Evolutionary conservation across 2,113 vertebrate genomes (phyloP).

Genomic region (Leptosomus discolor): DNA sequence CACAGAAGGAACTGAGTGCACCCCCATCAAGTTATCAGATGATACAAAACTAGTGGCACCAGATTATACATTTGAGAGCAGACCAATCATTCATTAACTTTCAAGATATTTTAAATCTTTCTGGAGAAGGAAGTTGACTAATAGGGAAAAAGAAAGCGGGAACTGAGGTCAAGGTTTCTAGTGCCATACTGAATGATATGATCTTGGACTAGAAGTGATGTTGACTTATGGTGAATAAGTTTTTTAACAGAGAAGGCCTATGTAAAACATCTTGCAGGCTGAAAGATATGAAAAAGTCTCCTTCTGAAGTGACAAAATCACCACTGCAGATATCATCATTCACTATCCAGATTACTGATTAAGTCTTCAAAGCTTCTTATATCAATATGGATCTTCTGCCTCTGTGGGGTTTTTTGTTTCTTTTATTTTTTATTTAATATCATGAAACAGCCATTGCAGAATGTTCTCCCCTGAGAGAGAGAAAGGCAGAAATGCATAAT

Average conservation of each 20-base stretch:
- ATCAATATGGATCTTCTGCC: neutral
- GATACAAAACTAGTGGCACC: neutral
- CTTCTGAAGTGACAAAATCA: neutral
- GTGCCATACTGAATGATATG: neutral
- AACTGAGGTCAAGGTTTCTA: neutral
- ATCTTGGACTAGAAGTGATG: neutral
- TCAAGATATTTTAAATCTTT: neutral
- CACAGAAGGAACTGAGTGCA: neutral
- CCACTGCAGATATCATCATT: neutral
- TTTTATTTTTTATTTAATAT: neutral
- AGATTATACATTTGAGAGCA: neutral
- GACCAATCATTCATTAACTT: neutral
- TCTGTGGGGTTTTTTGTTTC: neutral
- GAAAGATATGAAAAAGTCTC: neutral
- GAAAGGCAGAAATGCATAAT: neutral
- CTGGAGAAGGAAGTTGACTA: neutral
- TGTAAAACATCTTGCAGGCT: neutral
- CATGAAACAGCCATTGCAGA: accelerated
- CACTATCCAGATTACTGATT: neutral
- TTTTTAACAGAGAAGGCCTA: neutral
- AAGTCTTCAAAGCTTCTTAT: neutral
- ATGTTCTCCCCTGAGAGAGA: neutral
- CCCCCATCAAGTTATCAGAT: neutral
- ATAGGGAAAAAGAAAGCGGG: neutral
- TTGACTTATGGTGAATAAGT: neutral